These are phyloP conservation scores for Fundulus diaphanus DNA, from an alignment of 2,797 vertebrate genomes.

Conservation along the genomic window DNA sequence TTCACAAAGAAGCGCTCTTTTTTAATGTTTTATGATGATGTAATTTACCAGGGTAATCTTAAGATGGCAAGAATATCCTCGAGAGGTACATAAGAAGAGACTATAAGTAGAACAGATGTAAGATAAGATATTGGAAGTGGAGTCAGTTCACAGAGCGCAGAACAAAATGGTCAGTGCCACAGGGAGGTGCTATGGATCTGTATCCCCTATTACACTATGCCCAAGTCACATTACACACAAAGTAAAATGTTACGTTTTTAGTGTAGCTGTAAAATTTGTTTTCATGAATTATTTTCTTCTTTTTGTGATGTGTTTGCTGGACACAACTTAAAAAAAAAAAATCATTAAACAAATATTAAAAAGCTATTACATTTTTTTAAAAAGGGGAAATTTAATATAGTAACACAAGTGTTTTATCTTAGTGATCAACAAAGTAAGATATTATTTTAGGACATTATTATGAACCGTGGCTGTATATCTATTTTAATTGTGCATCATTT, in stretches of 20 bases:
- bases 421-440: neutral
- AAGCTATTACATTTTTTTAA: no score
- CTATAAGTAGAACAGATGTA: slow-evolving; percentile 58
- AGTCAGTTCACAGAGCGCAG: slow-evolving; percentile 62
- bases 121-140: slow-evolving; percentile 69
- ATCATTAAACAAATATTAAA: slow-evolving; percentile 1
- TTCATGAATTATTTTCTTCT: neutral
- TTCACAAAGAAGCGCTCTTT: slow-evolving; percentile 61
- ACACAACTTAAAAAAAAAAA: neutral
- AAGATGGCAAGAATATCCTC: slow-evolving; percentile 68
- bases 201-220: slow-evolving; percentile 62
- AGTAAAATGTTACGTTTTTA: slow-evolving; percentile 27
- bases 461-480: neutral
- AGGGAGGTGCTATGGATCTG: slow-evolving; percentile 82
- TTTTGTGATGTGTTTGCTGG: neutral
- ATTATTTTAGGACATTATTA: neutral
- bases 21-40: slow-evolving; percentile 71
- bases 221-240: slow-evolving; percentile 19
- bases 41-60: slow-evolving; percentile 69
- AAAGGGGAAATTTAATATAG: no score
- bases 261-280: slow-evolving; percentile 33
- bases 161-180: slow-evolving; percentile 77
- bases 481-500: neutral
- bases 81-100: slow-evolving; percentile 64
- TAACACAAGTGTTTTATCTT: neutral